These are phyloP conservation scores for Trichogramma dendrolimi DNA, from an alignment of 2,888 invertebrate species.

Conservation along the genomic window DNA sequence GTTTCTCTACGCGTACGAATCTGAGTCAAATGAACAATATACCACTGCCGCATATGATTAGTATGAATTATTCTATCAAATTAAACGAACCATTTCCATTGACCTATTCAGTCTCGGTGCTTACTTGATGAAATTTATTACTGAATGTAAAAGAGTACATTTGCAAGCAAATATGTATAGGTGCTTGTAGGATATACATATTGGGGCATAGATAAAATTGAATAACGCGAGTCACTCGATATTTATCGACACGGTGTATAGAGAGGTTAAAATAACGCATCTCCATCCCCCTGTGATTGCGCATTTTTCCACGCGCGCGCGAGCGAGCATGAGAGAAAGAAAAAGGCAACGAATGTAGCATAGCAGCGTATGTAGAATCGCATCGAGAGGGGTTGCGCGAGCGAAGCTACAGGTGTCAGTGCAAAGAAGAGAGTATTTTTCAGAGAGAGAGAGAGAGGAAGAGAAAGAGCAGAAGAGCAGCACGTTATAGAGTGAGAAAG, in stretches of 20 bases:
- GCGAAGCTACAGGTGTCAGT: conserved; percentile 53
- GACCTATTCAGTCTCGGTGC: too few species aligned
- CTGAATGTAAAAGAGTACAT: too few species aligned
- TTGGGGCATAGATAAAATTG: too few species aligned
- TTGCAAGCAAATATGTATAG: too few species aligned
- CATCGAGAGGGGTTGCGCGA: conserved; percentile 13
- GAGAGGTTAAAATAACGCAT: conserved; percentile 3
- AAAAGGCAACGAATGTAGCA: conserved; percentile 21
- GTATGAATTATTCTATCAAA: too few species aligned
- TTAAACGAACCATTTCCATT: too few species aligned
- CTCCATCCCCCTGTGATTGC: background rate
- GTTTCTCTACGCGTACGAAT: too few species aligned
- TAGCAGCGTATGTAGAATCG: conserved; percentile 46
- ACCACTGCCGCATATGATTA: too few species aligned
- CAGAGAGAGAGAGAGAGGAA: conserved; percentile 40
- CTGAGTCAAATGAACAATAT: too few species aligned
- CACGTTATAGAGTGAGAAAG: conserved; percentile 37
- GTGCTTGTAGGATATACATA: too few species aligned
- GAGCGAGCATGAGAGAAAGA: background rate
- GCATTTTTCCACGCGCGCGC: conserved; percentile 13
- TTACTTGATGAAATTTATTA: too few species aligned
- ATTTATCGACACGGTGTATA: conserved; percentile 17
- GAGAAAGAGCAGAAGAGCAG: conserved; percentile 34
- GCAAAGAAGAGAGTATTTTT: conserved; percentile 48
- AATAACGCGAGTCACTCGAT: conserved; percentile 7